Conservation (phyloP, 2,888 invertebrate species). For the Lissocephala sabroskyi region DNA sequence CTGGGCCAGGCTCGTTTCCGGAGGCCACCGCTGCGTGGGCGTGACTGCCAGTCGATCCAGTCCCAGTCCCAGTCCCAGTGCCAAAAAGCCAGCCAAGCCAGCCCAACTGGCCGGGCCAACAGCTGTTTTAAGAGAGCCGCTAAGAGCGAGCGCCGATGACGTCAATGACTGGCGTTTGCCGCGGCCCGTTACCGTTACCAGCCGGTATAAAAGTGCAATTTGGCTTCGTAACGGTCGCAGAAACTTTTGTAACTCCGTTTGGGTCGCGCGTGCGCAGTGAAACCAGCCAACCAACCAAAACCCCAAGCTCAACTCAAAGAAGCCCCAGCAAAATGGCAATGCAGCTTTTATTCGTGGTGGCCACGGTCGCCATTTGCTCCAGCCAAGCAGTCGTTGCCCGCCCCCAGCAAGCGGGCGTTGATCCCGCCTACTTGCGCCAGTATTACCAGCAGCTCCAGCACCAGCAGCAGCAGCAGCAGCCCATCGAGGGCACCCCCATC, state of each 20-base stretch:
- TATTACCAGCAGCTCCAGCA: slow-evolving; percentile 71
- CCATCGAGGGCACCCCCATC: slow-evolving; percentile 73
- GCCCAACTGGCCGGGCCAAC: no score
- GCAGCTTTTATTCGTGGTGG: slow-evolving; percentile 57
- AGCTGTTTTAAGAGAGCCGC: no score
- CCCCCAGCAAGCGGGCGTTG: slow-evolving; percentile 69
- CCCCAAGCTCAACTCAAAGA: slow-evolving; percentile 29
- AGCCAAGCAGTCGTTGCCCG: slow-evolving; percentile 45
- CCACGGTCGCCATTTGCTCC: slow-evolving; percentile 55
- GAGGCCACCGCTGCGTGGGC: no score
- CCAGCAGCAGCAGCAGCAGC: slow-evolving; percentile 70
- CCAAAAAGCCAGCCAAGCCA: no score
- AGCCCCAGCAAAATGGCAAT: slow-evolving; percentile 31
- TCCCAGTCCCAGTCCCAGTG: no score
- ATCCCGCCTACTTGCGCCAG: slow-evolving; percentile 71
- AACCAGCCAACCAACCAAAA: slow-evolving; percentile 21
- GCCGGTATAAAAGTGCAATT: slow-evolving; percentile 63
- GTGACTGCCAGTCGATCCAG: no score
- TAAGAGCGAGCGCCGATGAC: no score
- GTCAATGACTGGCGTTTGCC: slow-evolving; percentile 4
- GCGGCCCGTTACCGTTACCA: slow-evolving; percentile 5
- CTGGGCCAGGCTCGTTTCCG: no score
- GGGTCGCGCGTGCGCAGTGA: slow-evolving; percentile 36
- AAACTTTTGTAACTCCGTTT: slow-evolving; percentile 47
- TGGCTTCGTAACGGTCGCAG: slow-evolving; percentile 49